Conservation (phyloP, 2,113 vertebrate species). For the Cacatua alba region DNA sequence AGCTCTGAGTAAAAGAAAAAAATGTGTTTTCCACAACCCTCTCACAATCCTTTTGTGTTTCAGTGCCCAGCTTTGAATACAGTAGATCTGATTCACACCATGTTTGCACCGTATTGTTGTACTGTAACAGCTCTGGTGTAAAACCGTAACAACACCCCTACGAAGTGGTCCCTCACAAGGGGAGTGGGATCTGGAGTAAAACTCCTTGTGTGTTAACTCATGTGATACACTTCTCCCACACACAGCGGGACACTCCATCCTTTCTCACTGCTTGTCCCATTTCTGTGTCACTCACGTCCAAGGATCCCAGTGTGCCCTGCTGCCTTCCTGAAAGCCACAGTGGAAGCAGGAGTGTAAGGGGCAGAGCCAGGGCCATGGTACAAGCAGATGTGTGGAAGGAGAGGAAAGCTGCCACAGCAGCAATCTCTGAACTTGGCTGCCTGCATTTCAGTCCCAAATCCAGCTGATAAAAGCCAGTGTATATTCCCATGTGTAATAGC, state of each 20-base stretch:
- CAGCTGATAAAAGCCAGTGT: not conserved
- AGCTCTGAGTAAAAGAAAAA: not conserved
- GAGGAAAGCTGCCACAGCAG: not conserved
- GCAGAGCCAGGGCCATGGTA: fast-evolving
- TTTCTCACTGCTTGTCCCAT: not conserved
- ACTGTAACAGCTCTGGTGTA: not conserved
- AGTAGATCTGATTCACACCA: fast-evolving
- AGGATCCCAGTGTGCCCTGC: not conserved
- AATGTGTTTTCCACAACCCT: not conserved
- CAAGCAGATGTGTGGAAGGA: fast-evolving
- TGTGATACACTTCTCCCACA: not conserved
- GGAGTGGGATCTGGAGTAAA: not conserved
- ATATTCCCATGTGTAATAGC: not conserved
- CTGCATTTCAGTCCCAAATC: not conserved
- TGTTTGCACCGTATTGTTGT: not conserved
- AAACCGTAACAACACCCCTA: not conserved
- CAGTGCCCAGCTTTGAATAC: not conserved
- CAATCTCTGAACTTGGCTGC: not conserved
- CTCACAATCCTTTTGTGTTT: not conserved
- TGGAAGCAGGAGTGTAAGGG: not conserved
- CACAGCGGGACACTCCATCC: not conserved
- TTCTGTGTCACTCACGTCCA: not conserved
- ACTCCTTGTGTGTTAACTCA: not conserved
- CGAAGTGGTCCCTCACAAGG: not conserved
- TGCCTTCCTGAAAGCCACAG: not conserved